Conservation (phyloP, 2,113 vertebrate species). For the Colius striatus region DNA sequence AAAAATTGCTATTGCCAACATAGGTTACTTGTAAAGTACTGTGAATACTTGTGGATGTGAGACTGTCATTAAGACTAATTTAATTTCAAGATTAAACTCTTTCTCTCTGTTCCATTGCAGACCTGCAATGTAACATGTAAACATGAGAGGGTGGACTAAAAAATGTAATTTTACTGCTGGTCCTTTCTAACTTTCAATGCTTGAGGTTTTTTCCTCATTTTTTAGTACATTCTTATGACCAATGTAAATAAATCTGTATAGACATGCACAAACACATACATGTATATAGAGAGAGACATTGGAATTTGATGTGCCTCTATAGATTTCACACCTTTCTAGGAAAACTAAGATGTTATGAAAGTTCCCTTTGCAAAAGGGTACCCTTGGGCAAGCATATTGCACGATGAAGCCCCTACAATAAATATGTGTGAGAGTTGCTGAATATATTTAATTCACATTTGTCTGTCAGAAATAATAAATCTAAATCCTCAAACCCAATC, state of each 20-base stretch:
- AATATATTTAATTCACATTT: neutral
- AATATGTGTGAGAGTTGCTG: neutral
- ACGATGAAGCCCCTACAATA: neutral
- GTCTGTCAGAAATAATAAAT: neutral
- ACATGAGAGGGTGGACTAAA: neutral
- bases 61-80: neutral
- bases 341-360: neutral
- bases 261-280: neutral
- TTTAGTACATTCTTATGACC: neutral
- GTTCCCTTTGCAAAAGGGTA: neutral
- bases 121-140: neutral
- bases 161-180: neutral
- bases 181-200: neutral
- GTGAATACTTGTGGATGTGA: neutral
- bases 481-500: neutral
- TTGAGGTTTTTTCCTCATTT: neutral
- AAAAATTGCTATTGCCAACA: neutral
- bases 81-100: neutral
- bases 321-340: neutral
- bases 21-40: neutral
- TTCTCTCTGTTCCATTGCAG: neutral
- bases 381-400: neutral
- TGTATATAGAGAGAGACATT: neutral
- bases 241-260: neutral
- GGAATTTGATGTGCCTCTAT: neutral